Conservation (phyloP, 2,888 invertebrate genomes). For the Rhyacophila evoluta region DNA sequence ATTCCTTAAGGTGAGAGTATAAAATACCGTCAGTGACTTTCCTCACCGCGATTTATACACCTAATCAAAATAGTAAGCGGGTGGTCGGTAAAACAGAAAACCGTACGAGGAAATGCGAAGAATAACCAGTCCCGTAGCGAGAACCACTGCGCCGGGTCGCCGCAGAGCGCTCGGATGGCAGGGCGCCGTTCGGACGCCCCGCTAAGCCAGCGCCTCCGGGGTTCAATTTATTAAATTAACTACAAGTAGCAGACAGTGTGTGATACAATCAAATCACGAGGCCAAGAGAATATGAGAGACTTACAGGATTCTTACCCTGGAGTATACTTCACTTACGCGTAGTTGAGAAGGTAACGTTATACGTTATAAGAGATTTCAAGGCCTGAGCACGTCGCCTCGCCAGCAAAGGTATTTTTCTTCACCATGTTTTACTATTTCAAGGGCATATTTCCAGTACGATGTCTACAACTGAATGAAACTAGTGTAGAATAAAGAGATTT, state of each 20-base stretch:
- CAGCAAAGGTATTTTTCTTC: too few species aligned
- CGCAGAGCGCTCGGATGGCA: slow-evolving; percentile 14
- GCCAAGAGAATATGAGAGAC: slow-evolving; percentile 27
- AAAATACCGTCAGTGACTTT: slow-evolving; percentile 10
- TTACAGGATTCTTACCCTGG: not conserved
- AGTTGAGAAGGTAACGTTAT: not conserved
- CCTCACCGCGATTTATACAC: not conserved
- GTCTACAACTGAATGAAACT: too few species aligned
- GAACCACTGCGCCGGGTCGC: not conserved
- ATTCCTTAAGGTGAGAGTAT: not conserved
- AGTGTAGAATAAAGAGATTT: too few species aligned
- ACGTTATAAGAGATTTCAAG: not conserved
- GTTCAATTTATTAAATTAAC: slow-evolving; percentile 46
- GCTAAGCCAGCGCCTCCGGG: slow-evolving; percentile 28
- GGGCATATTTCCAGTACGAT: too few species aligned
- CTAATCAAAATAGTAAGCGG: slow-evolving; percentile 17
- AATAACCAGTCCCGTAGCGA: slow-evolving; percentile 17
- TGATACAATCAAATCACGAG: slow-evolving; percentile 36
- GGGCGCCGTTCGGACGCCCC: slow-evolving; percentile 13
- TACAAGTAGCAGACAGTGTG: slow-evolving; percentile 33
- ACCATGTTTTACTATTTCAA: too few species aligned
- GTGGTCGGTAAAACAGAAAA: slow-evolving; percentile 12
- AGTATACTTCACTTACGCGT: not conserved
- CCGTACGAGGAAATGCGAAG: not conserved
- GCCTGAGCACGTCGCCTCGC: too few species aligned